A percentile compares a stretch with the other conserved stretches of the same genome.
Conservation (phyloP, 2,888 invertebrate species). For the Dolomedes plantarius region DNA sequence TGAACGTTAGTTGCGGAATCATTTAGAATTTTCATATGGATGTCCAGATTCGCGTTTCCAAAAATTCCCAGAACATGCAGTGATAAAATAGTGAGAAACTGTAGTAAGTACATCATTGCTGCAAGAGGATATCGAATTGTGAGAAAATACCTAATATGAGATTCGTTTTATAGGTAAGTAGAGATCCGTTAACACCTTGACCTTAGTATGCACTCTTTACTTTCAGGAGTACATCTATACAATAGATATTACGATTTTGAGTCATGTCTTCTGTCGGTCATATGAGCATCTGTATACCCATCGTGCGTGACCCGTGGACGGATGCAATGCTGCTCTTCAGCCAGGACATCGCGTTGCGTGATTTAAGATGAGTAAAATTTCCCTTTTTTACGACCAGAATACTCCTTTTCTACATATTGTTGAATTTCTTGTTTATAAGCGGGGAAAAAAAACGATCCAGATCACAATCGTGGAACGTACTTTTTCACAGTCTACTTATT, state of each 20-base stretch:
- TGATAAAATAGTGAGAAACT: background rate
- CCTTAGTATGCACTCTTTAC: constrained; percentile 3
- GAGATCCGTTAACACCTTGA: background rate
- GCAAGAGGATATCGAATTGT: too few species aligned
- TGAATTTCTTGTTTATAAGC: background rate
- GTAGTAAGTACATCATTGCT: background rate
- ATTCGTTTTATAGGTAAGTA: background rate
- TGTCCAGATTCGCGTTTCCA: background rate
- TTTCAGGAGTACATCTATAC: background rate
- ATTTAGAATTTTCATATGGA: background rate
- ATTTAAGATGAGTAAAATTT: constrained; percentile 39
- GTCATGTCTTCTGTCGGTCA: background rate
- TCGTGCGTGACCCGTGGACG: constrained; percentile 2
- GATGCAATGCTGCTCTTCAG: constrained; percentile 33
- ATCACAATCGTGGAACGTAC: background rate
- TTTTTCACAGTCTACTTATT: constrained; percentile 53
- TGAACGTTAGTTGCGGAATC: background rate
- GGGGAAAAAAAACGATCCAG: constrained; percentile 9
- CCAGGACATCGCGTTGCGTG: constrained; percentile 33
- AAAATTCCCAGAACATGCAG: background rate
- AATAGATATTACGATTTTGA: background rate
- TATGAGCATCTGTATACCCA: background rate
- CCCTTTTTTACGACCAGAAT: constrained; percentile 36
- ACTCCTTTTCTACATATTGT: constrained; percentile 11
- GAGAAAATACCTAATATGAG: background rate